Evolutionary conservation across 2,888 invertebrate species (phyloP).

Genomic region (Pomacea canaliculata): DNA sequence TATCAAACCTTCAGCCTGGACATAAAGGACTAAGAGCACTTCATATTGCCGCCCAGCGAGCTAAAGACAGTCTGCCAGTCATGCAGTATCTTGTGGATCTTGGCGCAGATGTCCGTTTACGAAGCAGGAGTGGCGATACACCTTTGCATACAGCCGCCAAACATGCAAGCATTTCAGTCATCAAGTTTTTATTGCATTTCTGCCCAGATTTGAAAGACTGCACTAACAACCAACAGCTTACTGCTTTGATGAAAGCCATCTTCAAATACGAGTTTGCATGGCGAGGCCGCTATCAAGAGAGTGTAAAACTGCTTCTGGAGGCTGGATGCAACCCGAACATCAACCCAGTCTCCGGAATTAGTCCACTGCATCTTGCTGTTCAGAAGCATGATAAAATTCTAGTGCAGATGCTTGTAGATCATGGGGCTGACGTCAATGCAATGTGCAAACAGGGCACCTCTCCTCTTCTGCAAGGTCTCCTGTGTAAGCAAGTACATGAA

Average conservation of each 20-base stretch:
- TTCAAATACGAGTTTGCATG: slow-evolving; percentile 48
- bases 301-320: slow-evolving; percentile 44
- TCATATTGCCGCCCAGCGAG: slow-evolving; percentile 45
- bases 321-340: slow-evolving; percentile 54
- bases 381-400: slow-evolving; percentile 51
- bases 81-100: slow-evolving; percentile 44
- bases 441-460: slow-evolving; percentile 43
- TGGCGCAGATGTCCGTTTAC: slow-evolving; percentile 44
- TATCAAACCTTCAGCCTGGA: slow-evolving; percentile 42
- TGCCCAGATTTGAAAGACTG: slow-evolving; percentile 42
- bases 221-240: slow-evolving; percentile 54
- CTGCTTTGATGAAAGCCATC: slow-evolving; percentile 52
- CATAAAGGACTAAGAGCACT: slow-evolving; percentile 45
- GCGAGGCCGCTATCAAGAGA: slow-evolving; percentile 44
- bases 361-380: slow-evolving; percentile 60
- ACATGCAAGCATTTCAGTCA: slow-evolving; percentile 49
- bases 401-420: slow-evolving; percentile 46
- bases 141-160: slow-evolving; percentile 54
- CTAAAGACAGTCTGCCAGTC: slow-evolving; percentile 30
- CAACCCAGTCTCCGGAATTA: slow-evolving; percentile 47
- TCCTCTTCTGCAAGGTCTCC: slow-evolving; percentile 48
- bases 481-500: slow-evolving; percentile 41
- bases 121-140: slow-evolving; percentile 49
- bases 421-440: slow-evolving; percentile 54
- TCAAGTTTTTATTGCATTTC: slow-evolving; percentile 43